A percentile compares a stretch with the other conserved stretches of the same genome.
phyloP scores from a whole-genome alignment of 2,113 vertebrate species.

The Cyrtonyx montezumae region DNA sequence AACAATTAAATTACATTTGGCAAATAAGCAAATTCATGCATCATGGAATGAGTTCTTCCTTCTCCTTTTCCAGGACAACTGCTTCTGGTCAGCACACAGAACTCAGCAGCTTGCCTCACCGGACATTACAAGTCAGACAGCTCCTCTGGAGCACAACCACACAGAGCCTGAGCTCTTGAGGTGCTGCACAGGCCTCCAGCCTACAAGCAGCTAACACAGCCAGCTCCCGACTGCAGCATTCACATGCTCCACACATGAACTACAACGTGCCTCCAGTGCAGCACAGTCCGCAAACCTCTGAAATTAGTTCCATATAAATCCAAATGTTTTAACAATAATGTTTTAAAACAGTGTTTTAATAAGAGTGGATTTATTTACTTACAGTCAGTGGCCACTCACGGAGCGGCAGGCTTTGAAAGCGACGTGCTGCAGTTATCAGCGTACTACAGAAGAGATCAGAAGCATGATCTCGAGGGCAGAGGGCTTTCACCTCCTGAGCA shows the following conservation, averaged over 20 bases:
- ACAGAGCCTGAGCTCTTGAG: background rate
- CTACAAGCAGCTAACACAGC: background rate
- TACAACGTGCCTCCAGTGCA: accelerated
- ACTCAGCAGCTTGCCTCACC: background rate
- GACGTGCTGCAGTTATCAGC: background rate
- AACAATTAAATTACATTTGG: background rate
- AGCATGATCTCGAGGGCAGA: slow-evolving; percentile 27
- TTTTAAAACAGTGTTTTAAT: too few relatives aligned
- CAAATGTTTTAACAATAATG: too few relatives aligned
- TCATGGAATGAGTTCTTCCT: background rate
- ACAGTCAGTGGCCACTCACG: background rate
- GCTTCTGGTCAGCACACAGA: background rate
- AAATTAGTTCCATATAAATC: background rate
- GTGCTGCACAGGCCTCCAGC: background rate
- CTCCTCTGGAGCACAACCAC: background rate
- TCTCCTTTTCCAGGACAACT: background rate
- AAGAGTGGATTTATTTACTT: background rate
- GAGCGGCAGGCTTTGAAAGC: background rate
- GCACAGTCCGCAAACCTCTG: background rate
- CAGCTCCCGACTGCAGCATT: background rate
- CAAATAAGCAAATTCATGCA: background rate
- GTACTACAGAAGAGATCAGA: background rate
- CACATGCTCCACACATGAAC: accelerated
- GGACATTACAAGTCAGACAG: background rate
- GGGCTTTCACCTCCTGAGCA: slow-evolving; percentile 19